Conservation (phyloP, 2,797 vertebrate genomes). For the Limosa lapponica region DNA sequence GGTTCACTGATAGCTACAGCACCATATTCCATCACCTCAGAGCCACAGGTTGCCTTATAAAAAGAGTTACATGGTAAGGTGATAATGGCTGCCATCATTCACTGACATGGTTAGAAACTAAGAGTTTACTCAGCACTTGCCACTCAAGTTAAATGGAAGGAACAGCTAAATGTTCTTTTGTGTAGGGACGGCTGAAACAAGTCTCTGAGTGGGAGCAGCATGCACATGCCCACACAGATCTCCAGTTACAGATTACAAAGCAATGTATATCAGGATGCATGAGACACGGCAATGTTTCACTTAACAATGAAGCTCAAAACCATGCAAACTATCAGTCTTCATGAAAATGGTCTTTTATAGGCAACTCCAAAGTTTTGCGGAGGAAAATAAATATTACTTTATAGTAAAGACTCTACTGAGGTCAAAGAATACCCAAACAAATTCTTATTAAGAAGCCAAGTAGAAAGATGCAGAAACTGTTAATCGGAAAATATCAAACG, state of each 20-base stretch:
- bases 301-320: background rate
- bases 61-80: background rate
- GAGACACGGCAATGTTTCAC: background rate
- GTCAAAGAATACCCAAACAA: background rate
- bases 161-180: background rate
- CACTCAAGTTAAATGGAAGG: background rate
- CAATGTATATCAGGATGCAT: accelerated
- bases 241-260: background rate
- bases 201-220: background rate
- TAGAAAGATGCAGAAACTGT: background rate
- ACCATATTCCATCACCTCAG: background rate
- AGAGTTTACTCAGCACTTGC: background rate
- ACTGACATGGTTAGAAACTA: background rate
- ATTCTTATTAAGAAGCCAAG: background rate
- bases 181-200: background rate
- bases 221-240: background rate
- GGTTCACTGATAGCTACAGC: background rate
- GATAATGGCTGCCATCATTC: background rate
- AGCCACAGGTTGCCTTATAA: background rate
- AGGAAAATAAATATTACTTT: background rate
- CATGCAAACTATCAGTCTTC: background rate
- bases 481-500: background rate
- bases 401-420: background rate
- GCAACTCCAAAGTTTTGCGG: background rate
- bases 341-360: background rate